A percentile compares a stretch with the other conserved stretches of the same genome.
Evolutionary conservation across 2,888 invertebrate genomes (phyloP).

Genomic region (Halictus ligatus): DNA sequence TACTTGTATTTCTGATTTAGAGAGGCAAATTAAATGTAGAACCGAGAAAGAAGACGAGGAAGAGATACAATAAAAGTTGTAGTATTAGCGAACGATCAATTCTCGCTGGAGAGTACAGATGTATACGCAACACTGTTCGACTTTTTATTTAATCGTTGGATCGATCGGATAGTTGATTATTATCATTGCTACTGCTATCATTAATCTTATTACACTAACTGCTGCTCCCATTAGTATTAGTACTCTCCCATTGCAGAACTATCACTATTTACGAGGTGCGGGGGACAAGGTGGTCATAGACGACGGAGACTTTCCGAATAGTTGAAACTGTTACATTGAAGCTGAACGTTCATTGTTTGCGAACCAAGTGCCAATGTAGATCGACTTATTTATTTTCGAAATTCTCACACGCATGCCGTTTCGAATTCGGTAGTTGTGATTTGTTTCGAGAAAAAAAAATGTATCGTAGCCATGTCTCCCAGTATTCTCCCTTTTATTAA

Average conservation of each 20-base stretch:
- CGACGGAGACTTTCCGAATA: neutral
- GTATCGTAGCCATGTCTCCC: constrained; percentile 58
- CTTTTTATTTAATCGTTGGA: constrained; percentile 56
- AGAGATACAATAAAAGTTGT: constrained; percentile 28
- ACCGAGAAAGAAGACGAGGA: neutral
- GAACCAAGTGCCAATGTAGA: constrained; percentile 55
- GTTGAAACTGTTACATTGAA: constrained; percentile 10
- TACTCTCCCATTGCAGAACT: constrained; percentile 64
- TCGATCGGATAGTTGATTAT: constrained; percentile 48
- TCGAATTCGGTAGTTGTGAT: neutral
- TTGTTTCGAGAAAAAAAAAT: neutral
- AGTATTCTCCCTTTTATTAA: constrained; percentile 57
- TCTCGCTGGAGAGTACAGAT: constrained; percentile 56
- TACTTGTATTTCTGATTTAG: constrained; percentile 46
- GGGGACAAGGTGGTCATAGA: constrained; percentile 56
- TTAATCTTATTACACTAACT: constrained; percentile 72
- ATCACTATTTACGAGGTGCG: constrained; percentile 66
- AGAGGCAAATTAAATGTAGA: constrained; percentile 29
- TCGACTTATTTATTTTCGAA: constrained; percentile 28
- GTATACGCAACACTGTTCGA: constrained; percentile 65
- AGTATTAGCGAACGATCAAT: constrained; percentile 48
- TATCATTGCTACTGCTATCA: constrained; percentile 65
- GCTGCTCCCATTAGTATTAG: constrained; percentile 72
- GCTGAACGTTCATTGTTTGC: constrained; percentile 16
- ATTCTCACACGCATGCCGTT: neutral